Conservation (phyloP, 2,797 vertebrate species). For the Sebastes elongatus region DNA sequence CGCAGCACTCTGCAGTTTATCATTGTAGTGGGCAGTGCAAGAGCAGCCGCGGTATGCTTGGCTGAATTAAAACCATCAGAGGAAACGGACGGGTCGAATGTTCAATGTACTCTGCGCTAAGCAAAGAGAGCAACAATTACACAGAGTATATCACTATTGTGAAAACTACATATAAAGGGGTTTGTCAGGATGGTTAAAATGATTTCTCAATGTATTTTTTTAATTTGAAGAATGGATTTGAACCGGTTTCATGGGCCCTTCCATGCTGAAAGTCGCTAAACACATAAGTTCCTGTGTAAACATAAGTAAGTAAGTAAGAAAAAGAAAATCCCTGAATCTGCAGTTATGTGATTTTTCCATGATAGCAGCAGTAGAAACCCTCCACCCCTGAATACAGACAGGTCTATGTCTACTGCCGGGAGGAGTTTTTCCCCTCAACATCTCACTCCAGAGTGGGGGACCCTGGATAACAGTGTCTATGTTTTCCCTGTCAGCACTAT, state of each 20-base stretch:
- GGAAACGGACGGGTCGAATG: conserved; percentile 41
- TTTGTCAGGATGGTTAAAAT: background rate
- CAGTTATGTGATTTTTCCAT: conserved; percentile 42
- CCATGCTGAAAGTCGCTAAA: background rate
- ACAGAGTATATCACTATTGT: conserved; percentile 12
- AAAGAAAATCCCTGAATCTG: conserved; percentile 5
- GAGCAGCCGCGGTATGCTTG: conserved; percentile 33
- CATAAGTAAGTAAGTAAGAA: conserved; percentile 7
- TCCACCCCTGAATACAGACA: conserved; percentile 35
- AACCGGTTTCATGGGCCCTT: background rate
- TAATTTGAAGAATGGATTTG: background rate
- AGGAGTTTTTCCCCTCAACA: conserved; percentile 41
- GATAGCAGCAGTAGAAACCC: conserved; percentile 1
- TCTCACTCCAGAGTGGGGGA: conserved; percentile 39
- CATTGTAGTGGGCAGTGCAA: conserved; percentile 50
- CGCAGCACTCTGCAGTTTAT: conserved; percentile 60
- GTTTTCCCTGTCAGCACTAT: conserved; percentile 74
- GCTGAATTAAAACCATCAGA: conserved; percentile 66
- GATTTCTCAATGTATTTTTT: background rate
- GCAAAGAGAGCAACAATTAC: conserved; percentile 22
- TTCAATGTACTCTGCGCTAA: conserved; percentile 37
- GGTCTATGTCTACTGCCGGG: conserved; percentile 45
- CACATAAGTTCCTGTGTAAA: conserved; percentile 7
- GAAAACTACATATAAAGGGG: conserved; percentile 4
- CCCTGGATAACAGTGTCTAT: conserved; percentile 65